Percentiles rank a stretch among this genome's conserved stretches.
phyloP scores from a whole-genome alignment of 2,888 invertebrate genomes.

The Himalopsyche kuldschensis region DNA sequence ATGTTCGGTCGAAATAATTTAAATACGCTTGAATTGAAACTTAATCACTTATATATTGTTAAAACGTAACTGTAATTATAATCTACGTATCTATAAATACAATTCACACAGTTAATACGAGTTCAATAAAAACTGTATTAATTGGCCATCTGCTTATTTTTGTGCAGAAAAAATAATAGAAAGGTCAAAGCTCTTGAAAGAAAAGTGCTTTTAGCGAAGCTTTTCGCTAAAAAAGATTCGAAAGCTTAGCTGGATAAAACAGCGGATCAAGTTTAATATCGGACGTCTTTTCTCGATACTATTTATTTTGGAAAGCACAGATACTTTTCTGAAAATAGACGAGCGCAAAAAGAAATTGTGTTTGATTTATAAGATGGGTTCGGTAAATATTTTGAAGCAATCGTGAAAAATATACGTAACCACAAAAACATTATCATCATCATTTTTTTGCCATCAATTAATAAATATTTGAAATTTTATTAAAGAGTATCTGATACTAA shows the following conservation, averaged over 20 bases:
- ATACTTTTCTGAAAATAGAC: neutral
- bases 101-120: neutral
- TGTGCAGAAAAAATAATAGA: neutral
- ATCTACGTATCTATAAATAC: neutral
- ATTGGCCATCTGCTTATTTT: neutral
- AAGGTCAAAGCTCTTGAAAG: neutral
- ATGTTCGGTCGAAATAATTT: no score
- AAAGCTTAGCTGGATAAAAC: neutral
- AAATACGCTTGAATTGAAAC: no score
- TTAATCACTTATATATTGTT: no score
- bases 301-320: neutral
- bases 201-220: neutral
- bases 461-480: no score
- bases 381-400: neutral
- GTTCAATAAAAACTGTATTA: neutral
- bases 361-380: neutral
- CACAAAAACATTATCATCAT: neutral
- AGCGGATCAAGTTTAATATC: constrained; percentile 1
- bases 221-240: neutral
- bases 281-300: neutral
- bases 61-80: no score
- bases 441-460: neutral
- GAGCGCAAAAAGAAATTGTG: neutral
- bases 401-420: neutral
- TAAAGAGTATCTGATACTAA: no score